A percentile compares a stretch with the other conserved stretches of the same genome.
Evolutionary conservation across 1,140 invertebrate genomes (phyloP).

Genomic region (Sminthurinus signatus): DNA sequence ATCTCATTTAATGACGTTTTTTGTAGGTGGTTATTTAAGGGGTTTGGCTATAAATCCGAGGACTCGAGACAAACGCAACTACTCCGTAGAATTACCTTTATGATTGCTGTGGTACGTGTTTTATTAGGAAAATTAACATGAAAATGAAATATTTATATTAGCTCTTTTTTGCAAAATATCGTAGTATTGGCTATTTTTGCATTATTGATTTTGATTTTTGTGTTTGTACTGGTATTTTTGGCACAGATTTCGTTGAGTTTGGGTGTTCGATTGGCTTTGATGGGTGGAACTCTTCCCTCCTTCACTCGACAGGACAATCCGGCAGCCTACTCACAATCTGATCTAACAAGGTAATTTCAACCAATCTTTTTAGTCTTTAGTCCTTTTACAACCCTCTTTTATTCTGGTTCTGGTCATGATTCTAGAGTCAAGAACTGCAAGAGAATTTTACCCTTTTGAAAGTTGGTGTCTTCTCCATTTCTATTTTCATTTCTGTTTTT

Average conservation of each 20-base stretch:
- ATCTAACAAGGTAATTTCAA: conserved; percentile 61
- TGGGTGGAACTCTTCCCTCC: conserved; percentile 67
- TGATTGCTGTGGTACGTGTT: conserved; percentile 1
- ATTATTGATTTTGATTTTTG: no score
- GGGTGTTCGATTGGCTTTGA: conserved; percentile 59
- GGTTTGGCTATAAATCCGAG: neutral
- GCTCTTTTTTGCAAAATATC: no score
- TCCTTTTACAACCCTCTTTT: no score
- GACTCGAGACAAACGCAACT: neutral
- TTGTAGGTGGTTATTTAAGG: neutral
- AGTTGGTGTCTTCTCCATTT: no score
- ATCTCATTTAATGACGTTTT: neutral
- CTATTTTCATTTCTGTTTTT: no score
- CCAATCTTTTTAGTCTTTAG: no score
- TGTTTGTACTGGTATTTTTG: no score
- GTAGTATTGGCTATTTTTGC: no score
- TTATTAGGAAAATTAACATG: no score
- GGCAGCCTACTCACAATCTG: conserved; percentile 65
- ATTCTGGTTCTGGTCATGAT: neutral
- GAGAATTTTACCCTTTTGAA: no score
- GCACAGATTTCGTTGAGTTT: conserved; percentile 54
- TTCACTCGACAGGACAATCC: conserved; percentile 80
- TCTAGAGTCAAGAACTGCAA: no score
- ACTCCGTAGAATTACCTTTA: neutral
- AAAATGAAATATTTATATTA: no score